Percentiles rank a stretch among this genome's conserved stretches.
Evolutionary conservation across 2,888 invertebrate genomes (phyloP).

Genomic region (Drosophila dives): DNA sequence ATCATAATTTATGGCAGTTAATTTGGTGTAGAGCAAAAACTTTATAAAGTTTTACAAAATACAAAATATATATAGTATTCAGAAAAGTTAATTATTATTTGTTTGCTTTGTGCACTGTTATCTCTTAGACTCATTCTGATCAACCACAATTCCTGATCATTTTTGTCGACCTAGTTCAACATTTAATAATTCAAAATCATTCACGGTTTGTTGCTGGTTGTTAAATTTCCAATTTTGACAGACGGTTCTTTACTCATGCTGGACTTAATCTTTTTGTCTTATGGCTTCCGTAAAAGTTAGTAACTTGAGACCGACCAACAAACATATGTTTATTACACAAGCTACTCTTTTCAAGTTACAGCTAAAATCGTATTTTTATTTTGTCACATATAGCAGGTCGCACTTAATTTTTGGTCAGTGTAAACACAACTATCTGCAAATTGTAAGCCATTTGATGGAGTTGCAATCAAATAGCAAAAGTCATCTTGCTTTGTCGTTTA

Average conservation of each 20-base stretch:
- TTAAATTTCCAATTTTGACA: background rate
- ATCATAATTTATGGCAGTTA: background rate
- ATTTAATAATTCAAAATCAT: background rate
- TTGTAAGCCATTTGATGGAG: conserved; percentile 3
- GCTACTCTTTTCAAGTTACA: background rate
- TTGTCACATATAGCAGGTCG: background rate
- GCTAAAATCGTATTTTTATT: background rate
- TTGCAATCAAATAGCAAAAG: conserved; percentile 35
- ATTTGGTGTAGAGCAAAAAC: background rate
- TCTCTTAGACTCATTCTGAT: background rate
- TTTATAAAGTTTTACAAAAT: background rate
- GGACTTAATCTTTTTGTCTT: background rate
- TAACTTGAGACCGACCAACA: background rate
- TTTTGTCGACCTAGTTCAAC: background rate
- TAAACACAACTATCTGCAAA: background rate
- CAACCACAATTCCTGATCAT: background rate
- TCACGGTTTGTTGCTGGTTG: background rate
- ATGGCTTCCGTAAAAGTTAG: background rate
- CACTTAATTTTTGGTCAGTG: conserved; percentile 5
- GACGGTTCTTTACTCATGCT: background rate
- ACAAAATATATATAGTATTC: background rate
- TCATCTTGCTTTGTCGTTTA: conserved; percentile 42
- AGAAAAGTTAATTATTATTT: background rate
- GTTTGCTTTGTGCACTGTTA: background rate
- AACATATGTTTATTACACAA: background rate